A percentile compares a stretch with the other conserved stretches of the same genome.
Conservation (phyloP, 2,888 invertebrate genomes). For the Polia nebulosa region DNA sequence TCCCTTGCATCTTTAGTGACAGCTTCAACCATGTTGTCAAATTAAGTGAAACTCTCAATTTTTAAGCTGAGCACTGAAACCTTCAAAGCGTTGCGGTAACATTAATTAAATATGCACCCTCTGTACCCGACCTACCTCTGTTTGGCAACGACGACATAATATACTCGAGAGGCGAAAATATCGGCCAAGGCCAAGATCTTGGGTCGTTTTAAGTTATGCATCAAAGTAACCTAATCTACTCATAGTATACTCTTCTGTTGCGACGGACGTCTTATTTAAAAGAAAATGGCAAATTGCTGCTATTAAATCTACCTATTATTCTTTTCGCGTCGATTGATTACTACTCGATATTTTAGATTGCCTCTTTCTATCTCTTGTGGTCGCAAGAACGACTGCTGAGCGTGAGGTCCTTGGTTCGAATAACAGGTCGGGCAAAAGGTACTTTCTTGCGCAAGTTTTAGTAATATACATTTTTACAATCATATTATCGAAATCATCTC, state of each 20-base stretch:
- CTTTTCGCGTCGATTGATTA: too few species aligned
- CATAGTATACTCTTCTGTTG: background rate
- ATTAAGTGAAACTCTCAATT: background rate
- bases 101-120: slow-evolving; percentile 50
- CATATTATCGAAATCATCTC: too few species aligned
- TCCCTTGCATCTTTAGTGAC: too few species aligned
- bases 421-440: too few species aligned
- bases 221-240: slow-evolving; percentile 5
- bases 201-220: slow-evolving; percentile 40
- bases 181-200: slow-evolving; percentile 37
- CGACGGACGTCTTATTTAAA: background rate
- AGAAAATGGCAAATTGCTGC: background rate
- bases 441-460: too few species aligned
- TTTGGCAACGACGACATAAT: slow-evolving; percentile 32
- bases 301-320: background rate
- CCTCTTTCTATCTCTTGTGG: too few species aligned
- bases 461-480: too few species aligned
- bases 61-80: slow-evolving; percentile 18
- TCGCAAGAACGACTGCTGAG: too few species aligned
- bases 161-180: slow-evolving; percentile 23
- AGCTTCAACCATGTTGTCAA: too few species aligned
- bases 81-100: slow-evolving; percentile 34
- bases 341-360: too few species aligned
- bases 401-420: too few species aligned
- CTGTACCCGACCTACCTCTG: slow-evolving; percentile 8